Base-by-base conservation (phyloP, 2,888 invertebrate species). In the Drosophila meridiana region DNA sequence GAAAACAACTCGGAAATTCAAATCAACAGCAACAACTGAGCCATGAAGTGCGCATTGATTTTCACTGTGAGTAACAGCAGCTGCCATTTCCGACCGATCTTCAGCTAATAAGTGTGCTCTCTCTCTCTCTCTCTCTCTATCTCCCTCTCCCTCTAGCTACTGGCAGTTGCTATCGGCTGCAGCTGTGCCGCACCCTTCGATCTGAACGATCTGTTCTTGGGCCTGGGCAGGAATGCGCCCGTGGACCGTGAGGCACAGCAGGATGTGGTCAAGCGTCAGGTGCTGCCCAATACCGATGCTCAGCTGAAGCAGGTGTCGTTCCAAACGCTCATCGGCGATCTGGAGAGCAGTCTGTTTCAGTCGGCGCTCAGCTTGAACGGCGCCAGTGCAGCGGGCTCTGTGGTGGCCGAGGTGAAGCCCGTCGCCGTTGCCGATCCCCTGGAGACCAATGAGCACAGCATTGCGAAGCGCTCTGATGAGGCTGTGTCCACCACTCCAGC, bases 311-410 rank as follows among this genome's bases (percentile, higher is more conserved):
- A 90, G 64, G 75, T 93, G 40, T 90, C 92, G 0, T 80, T 93
- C n/a, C 81, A 90, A 3, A 77, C 91, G 2, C 65, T 93, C 4
- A 91, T 93, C 43, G 89, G 90, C 3, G 85, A 91, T 58, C 77
- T 93, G 50, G 93, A 93, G 79, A 78, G 82, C 34, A 90, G 89
- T 40, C 61, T 93, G 20, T 82, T 92, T 13, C 79, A 90, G 40
- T 90, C 92, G 0, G 93, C 93, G 0, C 38, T 90, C 26, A 92
- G 91, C 69, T 70, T 90, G 20, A 73, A 86, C 6, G 82, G 83
- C 7, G 83, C 84, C 20, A 80, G 80, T 30, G 81, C 87, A n/a
- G 74, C 83, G 1, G 87, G 71, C 55, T 80, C 78, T 4, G 69
- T 66, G 14, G 70, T 90, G 40, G 53, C 66, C 8, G 82, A 83